These are phyloP conservation scores for Phyllostomus hastatus DNA, from an alignment of 2,113 vertebrate species.

Conservation along the genomic window DNA sequence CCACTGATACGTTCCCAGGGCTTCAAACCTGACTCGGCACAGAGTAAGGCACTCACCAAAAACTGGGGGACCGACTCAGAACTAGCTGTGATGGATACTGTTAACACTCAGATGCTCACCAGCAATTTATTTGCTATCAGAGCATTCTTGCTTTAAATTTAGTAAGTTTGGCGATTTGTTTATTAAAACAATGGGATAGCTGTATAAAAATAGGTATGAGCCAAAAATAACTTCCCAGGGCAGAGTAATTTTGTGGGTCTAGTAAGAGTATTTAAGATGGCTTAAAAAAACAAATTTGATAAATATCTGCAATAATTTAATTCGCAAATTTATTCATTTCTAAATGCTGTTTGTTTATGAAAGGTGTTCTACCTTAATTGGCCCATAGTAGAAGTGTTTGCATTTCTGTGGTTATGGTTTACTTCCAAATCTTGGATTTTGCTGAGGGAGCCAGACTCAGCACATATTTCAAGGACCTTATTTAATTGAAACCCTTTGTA, in stretches of 20 bases:
- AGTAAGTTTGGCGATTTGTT: conserved; percentile 12
- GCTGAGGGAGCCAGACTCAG: background rate
- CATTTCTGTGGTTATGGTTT: background rate
- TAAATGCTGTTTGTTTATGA: background rate
- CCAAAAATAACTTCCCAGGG: background rate
- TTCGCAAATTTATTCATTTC: background rate
- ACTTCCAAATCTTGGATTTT: background rate
- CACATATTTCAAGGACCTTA: background rate
- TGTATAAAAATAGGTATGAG: background rate
- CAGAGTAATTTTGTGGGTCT: background rate
- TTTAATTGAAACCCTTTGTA: conserved; percentile 14
- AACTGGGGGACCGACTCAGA: background rate
- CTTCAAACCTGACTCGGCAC: background rate
- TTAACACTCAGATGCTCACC: background rate
- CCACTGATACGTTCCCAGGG: background rate
- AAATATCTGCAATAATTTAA: background rate
- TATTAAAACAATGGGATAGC: background rate
- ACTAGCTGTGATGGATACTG: background rate
- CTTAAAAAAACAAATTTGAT: background rate
- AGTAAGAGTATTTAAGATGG: background rate
- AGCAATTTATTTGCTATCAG: background rate
- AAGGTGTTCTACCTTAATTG: background rate
- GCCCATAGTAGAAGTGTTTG: background rate
- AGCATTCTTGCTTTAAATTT: conserved; percentile 4
- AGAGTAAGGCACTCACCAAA: background rate